A percentile compares a stretch with the other conserved stretches of the same genome.
Conservation (phyloP, 2,797 vertebrate species). For the Remorina albescens region DNA sequence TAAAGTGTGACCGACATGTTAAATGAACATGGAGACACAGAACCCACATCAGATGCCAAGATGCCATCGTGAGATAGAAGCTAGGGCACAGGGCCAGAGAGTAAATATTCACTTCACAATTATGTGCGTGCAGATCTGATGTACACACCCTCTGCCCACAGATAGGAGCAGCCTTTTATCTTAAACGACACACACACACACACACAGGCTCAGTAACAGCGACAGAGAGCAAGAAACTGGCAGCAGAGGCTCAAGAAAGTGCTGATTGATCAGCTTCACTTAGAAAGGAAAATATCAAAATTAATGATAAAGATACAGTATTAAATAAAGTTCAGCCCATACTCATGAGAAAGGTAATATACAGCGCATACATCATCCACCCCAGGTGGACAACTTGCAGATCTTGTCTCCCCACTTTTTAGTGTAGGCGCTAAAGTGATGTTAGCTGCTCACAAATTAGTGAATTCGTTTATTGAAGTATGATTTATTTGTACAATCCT, state of each 20-base stretch:
- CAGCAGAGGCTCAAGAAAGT: constrained; percentile 27
- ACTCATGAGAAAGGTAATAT: background rate
- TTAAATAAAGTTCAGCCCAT: background rate
- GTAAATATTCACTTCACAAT: constrained; percentile 72
- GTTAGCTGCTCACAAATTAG: constrained; percentile 22
- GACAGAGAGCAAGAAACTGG: constrained; percentile 38
- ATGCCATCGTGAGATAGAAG: constrained; percentile 62
- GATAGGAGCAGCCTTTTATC: constrained; percentile 77
- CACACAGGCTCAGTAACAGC: constrained; percentile 30
- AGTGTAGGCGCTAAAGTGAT: constrained; percentile 2
- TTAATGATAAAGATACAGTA: background rate
- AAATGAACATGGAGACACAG: constrained; percentile 18
- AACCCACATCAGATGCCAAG: constrained; percentile 56
- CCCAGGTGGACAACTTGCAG: background rate
- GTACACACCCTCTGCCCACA: constrained; percentile 76
- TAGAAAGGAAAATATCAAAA: constrained; percentile 16
- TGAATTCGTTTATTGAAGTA: constrained; percentile 8
- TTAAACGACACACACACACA: constrained; percentile 26
- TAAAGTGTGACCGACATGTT: constrained; percentile 31
- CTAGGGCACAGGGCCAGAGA: constrained; percentile 59
- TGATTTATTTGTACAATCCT: constrained; percentile 23
- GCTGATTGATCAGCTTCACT: constrained; percentile 60
- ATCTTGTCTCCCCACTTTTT: constrained; percentile 11
- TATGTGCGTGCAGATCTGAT: constrained; percentile 69
- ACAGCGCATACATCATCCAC: background rate